Conservation (phyloP, 2,888 invertebrate genomes). For the Caenorhabditis virilis region DNA sequence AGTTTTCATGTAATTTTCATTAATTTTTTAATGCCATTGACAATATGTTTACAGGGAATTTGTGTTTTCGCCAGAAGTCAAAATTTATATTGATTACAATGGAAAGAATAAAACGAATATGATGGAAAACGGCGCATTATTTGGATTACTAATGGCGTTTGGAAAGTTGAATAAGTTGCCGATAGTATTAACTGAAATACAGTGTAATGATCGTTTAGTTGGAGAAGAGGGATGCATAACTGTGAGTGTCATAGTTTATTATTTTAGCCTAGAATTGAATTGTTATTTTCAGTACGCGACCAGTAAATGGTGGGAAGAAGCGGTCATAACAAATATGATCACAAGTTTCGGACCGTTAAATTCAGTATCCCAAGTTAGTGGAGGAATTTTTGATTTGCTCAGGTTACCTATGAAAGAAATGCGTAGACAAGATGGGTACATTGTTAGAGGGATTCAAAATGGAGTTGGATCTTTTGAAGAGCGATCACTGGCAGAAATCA, state of each 20-base stretch:
- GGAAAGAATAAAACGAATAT: conserved; percentile 75
- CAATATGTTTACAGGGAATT: conserved; percentile 75
- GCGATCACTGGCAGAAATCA: conserved; percentile 86
- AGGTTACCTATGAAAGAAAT: conserved; percentile 92
- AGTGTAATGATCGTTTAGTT: conserved; percentile 76
- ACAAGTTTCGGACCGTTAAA: conserved; percentile 96
- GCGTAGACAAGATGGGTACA: conserved; percentile 82
- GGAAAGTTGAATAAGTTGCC: conserved; percentile 91
- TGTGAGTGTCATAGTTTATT: conserved; percentile 15
- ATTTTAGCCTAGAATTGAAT: neutral
- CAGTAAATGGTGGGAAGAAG: conserved; percentile 91
- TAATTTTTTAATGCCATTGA: too few species aligned
- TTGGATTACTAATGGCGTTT: conserved; percentile 72
- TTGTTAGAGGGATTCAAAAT: conserved; percentile 79
- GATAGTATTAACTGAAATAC: conserved; percentile 82
- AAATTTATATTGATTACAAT: conserved; percentile 90
- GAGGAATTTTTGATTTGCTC: conserved; percentile 89
- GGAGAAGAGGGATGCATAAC: conserved; percentile 52
- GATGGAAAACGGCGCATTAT: conserved; percentile 76
- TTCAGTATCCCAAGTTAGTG: conserved; percentile 89
- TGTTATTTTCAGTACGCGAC: conserved; percentile 77
- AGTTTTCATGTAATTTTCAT: conserved; percentile 45
- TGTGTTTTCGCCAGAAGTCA: conserved; percentile 88
- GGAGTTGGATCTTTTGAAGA: conserved; percentile 88
- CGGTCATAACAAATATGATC: conserved; percentile 86